Evolutionary conservation across 2,888 invertebrate genomes (phyloP), one percentile per base, ranked within the genome.

Genomic region (Laspeyria flexula): DNA sequence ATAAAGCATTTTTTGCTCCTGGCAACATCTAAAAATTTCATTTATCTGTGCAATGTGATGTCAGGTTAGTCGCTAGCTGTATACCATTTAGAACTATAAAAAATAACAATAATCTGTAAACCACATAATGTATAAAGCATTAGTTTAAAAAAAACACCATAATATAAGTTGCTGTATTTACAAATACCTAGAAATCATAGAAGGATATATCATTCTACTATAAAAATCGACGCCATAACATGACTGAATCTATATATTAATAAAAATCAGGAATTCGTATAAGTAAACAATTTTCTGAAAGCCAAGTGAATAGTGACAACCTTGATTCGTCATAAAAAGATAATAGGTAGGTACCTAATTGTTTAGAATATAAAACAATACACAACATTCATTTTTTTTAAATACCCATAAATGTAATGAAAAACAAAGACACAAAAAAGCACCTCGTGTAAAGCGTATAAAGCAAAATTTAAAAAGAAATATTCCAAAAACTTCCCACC

Each of bases 391-490:
- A n/a, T n/a, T n/a, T 23, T 11, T 4, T 9, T 16, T 21, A n/a
- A 16, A 18, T 31, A 16, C 7, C 35, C 21, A 37, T 21, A 1
- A 15, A 9, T 33, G 41, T 15, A 53, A 56, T 53, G 55, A 65
- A 60, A 60, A 64, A 65, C 48, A 58, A 68, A 65, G 56, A 53
- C 21, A 1, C 5, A 34, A 52, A 55, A 43, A 37, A 38, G 55
- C 56, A 49, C 50, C 49, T 43, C n/a, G 52, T 64, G 57, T 55
- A 42, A 70, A 73, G 65, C 62, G 43, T 27, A 49, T 40, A 55
- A 66, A 52, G 56, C 52, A 45, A 53, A 47, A 42, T 39, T 43
- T 43, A n/a, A 27, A 37, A 45, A 47, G 7, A 25, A 46, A 43
- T 62, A 61, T 55, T 46, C 59, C 73, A 55, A 69, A 47, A 53